These are phyloP conservation scores for Ylistrum balloti DNA, from an alignment of 1,140 invertebrate species.

Conservation along the genomic window DNA sequence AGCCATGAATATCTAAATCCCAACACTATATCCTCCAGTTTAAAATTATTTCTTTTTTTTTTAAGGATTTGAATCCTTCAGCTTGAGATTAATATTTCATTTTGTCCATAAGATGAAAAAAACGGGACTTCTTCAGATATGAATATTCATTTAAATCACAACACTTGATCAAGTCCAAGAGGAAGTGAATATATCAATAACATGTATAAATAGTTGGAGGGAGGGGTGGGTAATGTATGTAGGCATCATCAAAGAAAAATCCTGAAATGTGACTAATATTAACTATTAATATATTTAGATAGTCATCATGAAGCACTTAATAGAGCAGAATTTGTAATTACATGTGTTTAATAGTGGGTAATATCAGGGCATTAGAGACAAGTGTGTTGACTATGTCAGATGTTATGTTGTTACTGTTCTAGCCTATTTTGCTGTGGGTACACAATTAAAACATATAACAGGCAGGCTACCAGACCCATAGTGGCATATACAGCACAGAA, in stretches of 20 bases:
- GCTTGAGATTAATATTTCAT: too few relatives aligned
- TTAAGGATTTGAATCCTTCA: too few relatives aligned
- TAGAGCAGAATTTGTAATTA: neutral
- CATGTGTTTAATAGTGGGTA: constrained; percentile 6
- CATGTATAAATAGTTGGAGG: neutral
- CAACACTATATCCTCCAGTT: too few relatives aligned
- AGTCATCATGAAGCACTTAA: constrained; percentile 33
- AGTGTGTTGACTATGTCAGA: constrained; percentile 13
- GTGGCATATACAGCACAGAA: constrained; percentile 17
- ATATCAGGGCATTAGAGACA: constrained; percentile 23
- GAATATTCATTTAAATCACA: too few relatives aligned
- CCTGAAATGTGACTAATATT: constrained; percentile 15
- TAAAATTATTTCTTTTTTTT: too few relatives aligned
- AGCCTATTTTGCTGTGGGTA: constrained; percentile 21
- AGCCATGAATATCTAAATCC: too few relatives aligned
- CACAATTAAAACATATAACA: constrained; percentile 36
- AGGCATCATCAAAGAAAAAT: constrained; percentile 28
- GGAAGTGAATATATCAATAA: too few relatives aligned
- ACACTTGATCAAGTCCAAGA: too few relatives aligned
- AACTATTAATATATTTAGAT: constrained; percentile 19
- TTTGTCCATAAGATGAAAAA: too few relatives aligned
- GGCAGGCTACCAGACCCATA: neutral
- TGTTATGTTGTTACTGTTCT: neutral
- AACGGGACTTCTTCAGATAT: too few relatives aligned
- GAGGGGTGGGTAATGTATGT: too few relatives aligned